These are phyloP conservation scores for Gymnocypris eckloni DNA, from an alignment of 2,797 vertebrate species.

Conservation along the genomic window DNA sequence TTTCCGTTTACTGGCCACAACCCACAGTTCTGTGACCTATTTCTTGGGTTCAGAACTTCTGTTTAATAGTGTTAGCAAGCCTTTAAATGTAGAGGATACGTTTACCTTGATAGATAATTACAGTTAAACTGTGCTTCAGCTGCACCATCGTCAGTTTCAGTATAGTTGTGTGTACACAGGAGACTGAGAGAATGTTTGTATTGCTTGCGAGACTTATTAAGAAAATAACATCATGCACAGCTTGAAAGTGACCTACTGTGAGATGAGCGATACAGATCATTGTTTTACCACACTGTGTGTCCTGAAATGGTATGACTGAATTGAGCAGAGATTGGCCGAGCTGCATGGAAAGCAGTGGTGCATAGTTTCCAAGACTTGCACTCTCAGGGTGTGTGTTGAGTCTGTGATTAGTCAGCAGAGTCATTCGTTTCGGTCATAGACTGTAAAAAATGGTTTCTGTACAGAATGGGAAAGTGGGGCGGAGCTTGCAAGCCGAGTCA, in stretches of 20 bases:
- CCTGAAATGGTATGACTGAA: slow-evolving; percentile 48
- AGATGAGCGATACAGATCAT: slow-evolving; percentile 39
- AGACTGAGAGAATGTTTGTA: slow-evolving; percentile 22
- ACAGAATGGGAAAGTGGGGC: slow-evolving; percentile 39
- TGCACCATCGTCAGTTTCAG: neutral
- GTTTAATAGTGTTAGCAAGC: neutral
- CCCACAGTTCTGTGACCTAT: neutral
- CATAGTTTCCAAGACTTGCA: slow-evolving; percentile 62
- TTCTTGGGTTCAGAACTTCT: neutral
- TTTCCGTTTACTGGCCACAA: neutral
- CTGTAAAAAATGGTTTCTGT: slow-evolving; percentile 22
- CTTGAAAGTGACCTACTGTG: slow-evolving; percentile 19
- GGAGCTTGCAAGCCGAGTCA: slow-evolving; percentile 33
- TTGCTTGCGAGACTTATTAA: slow-evolving; percentile 31
- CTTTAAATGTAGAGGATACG: neutral
- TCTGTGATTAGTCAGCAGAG: slow-evolving; percentile 63
- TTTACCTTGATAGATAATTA: neutral
- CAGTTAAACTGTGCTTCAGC: neutral
- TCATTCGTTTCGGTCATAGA: slow-evolving; percentile 35
- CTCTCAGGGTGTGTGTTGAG: slow-evolving; percentile 46
- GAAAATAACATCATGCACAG: slow-evolving; percentile 53
- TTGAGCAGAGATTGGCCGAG: slow-evolving; percentile 35
- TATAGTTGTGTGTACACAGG: slow-evolving; percentile 1
- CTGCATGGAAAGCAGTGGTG: slow-evolving; percentile 47
- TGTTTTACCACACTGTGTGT: slow-evolving; percentile 47